Base-by-base conservation (phyloP, 2,888 invertebrate genomes). In the Chymomyza caudatula region DNA sequence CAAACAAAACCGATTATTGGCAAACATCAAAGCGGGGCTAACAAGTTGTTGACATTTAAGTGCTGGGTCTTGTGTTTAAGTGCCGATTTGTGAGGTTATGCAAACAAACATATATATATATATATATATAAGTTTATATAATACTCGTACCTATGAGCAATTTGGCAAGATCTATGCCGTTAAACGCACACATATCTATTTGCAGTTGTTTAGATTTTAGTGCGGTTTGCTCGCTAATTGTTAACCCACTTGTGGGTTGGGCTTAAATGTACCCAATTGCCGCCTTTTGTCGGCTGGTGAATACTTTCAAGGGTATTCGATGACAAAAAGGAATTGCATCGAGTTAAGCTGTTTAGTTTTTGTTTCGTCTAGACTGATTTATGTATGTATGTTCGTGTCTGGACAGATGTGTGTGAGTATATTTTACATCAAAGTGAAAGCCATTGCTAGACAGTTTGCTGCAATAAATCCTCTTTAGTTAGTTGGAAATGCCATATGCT, bases 321-420 rank as follows among this genome's bases (percentile, higher is more conserved):
- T 84, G 80, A 83, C 83, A 83, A 85, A 86, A 83, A 84, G 83
- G 82, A 84, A 85, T 86, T 82, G 76, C 82, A 71, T 85, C 77
- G 69, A 69, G 76, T 74, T 79, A 83, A 84, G 80, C 82, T 77
- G 79, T 72, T 77, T 82, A 77, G 68, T 70, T 60, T 71, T 75
- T 78, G 78, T 78, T 71, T 73, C 67, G 85, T 83, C 85, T 80
- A 80, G 80, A 80, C 80, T 77, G 84, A 85, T 77, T 77, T 79
- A 67, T 19, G 55, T 29, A 22, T 63, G 52, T 71, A 49, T 56
- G 51, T 43, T 8, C 53, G 6, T 58, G 37, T 65, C 23, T 25
- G 19, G 29, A 37, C 29, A 37, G 8, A 4, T 37, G 29, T 29
- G 29, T 37, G 29, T 37, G 29, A 37, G 29, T 37, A 37, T 37